Conservation (phyloP, 1,140 invertebrate genomes). For the Dryas iulia region DNA sequence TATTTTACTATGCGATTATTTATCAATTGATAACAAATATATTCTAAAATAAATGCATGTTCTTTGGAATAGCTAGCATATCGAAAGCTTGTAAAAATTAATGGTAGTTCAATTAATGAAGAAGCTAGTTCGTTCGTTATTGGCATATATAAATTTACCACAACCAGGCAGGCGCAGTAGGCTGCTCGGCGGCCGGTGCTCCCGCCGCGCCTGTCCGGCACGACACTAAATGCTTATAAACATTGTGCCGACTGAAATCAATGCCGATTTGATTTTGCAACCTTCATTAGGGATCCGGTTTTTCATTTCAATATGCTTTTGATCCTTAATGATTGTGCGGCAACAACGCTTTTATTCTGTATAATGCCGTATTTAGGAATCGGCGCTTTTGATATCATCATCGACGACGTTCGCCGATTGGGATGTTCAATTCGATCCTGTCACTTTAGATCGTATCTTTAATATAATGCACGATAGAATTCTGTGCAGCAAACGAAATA, state of each 20-base stretch:
- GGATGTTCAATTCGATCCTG: slow-evolving; percentile 51
- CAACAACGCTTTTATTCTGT: slow-evolving; percentile 71
- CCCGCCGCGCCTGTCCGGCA: slow-evolving; percentile 44
- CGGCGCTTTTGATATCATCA: slow-evolving; percentile 65
- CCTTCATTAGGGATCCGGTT: slow-evolving; percentile 75
- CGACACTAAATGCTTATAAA: slow-evolving; percentile 66
- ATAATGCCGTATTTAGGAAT: slow-evolving; percentile 71
- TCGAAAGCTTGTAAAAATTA: slow-evolving; percentile 43
- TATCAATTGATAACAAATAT: too few species aligned
- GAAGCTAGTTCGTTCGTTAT: slow-evolving; percentile 44
- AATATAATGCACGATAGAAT: slow-evolving; percentile 45
- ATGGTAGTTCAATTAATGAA: slow-evolving; percentile 53
- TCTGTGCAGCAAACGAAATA: background rate
- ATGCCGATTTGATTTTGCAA: slow-evolving; percentile 73
- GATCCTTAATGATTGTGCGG: slow-evolving; percentile 72
- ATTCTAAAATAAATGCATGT: too few species aligned
- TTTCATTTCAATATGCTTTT: slow-evolving; percentile 71
- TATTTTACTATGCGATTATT: too few species aligned
- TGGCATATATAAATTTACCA: slow-evolving; percentile 25
- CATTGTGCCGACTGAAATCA: slow-evolving; percentile 67
- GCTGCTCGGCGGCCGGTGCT: slow-evolving; percentile 22
- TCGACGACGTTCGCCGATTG: slow-evolving; percentile 48
- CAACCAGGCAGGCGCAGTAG: slow-evolving; percentile 10
- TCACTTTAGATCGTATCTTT: slow-evolving; percentile 42
- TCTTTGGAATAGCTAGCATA: too few species aligned